Percentiles rank a stretch among this genome's conserved stretches.
Evolutionary conservation across 2,113 vertebrate genomes (phyloP).

Genomic region (Meriones unguiculatus): DNA sequence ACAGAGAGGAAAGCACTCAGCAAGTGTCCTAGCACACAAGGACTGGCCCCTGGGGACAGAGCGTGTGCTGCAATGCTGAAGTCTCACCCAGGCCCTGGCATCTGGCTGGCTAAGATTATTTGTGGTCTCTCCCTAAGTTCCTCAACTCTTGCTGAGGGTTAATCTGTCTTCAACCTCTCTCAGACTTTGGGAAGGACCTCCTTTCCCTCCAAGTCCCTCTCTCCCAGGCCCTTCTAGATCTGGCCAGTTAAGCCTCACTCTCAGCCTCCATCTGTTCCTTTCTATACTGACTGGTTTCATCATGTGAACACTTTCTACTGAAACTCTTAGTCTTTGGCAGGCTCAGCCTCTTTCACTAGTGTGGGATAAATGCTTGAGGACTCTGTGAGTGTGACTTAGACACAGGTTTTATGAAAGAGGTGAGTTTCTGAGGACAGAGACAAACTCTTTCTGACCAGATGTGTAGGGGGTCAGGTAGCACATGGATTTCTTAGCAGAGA

Average conservation of each 20-base stretch:
- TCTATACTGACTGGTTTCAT: not conserved
- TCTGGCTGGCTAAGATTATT: too few species aligned
- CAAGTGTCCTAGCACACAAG: not conserved
- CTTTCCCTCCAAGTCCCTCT: fast-evolving
- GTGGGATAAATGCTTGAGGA: too few species aligned
- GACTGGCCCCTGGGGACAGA: fast-evolving
- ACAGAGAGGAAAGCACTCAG: not conserved
- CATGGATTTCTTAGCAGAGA: not conserved
- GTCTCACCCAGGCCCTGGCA: fast-evolving
- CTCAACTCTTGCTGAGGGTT: not conserved
- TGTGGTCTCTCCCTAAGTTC: not conserved
- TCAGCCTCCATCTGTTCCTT: not conserved
- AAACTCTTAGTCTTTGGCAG: not conserved
- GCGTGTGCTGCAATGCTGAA: fast-evolving
- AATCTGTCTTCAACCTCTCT: fast-evolving
- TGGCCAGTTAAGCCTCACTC: not conserved
- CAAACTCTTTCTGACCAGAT: not conserved
- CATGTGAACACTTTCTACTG: not conserved
- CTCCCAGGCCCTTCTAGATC: not conserved
- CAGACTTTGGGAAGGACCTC: not conserved
- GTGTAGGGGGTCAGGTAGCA: not conserved
- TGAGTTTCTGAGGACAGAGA: not conserved
- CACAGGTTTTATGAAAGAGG: too few species aligned
- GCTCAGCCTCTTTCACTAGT: not conserved
- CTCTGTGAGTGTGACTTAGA: too few species aligned